Evolutionary conservation across 2,113 vertebrate genomes (phyloP).

Genomic region (Gymnocephalus cernua): DNA sequence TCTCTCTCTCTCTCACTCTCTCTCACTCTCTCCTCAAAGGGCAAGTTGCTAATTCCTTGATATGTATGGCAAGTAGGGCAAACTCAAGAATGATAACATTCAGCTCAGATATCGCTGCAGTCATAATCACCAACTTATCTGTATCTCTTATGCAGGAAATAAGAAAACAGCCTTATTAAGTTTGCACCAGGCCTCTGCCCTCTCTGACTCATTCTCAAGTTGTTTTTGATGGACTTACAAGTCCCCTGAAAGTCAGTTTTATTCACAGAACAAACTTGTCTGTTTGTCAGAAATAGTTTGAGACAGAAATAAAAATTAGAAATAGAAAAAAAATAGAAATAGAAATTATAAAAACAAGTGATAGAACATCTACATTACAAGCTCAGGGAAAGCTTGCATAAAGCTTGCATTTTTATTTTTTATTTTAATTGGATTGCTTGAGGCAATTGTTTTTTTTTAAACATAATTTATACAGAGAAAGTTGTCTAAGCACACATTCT

Average conservation of each 20-base stretch:
- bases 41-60: background rate
- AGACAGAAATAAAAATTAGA: background rate
- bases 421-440: constrained; percentile 44
- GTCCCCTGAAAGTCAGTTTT: constrained; percentile 11
- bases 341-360: constrained; percentile 29
- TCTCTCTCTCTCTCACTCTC: background rate
- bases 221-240: constrained; percentile 2
- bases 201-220: background rate
- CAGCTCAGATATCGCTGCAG: background rate
- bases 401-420: constrained; percentile 41
- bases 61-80: constrained; percentile 12
- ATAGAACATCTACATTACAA: constrained; percentile 17
- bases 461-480: constrained; percentile 45
- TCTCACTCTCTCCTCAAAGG: background rate
- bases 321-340: too few species aligned
- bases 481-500: constrained; percentile 32
- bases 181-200: background rate
- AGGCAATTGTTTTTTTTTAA: constrained; percentile 10
- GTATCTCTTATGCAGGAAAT: constrained; percentile 12
- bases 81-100: constrained; percentile 8
- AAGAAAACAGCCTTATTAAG: constrained; percentile 3
- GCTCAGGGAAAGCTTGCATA: constrained; percentile 10
- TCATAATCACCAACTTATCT: background rate
- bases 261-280: constrained; percentile 24
- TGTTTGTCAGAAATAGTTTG: too few species aligned